Base-by-base conservation (phyloP, 2,888 invertebrate genomes). In the Nezara viridula region DNA sequence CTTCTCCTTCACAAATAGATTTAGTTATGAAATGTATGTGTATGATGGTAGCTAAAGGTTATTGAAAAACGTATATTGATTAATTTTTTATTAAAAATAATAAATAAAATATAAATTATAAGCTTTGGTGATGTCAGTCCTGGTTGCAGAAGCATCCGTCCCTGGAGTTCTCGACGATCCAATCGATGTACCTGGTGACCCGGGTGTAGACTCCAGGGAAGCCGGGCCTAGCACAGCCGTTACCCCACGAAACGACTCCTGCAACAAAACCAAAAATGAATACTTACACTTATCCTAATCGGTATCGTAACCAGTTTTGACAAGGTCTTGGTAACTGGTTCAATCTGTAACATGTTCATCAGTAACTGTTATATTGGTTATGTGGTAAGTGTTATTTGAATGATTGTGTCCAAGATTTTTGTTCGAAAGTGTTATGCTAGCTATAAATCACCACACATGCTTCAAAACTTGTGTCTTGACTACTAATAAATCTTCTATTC, bases 231-330 rank as follows among this genome's bases (percentile, higher is more conserved):
- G 97, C 97, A 92, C 97, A 98, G 40, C 97, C 97, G 92, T 97
- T 97, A 52, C 97, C 97, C 97, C 97, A 98, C 0, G 97, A 97
- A 0, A 97, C 97, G 32, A 98, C 95, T 24, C 96, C 96, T 96
- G 93, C 2, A 93, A 93, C 16, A 32, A 21, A 16, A 37, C 37
- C 16, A n/a, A 66, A 50, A 55, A 55, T 55, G n/a, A 10, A 44
- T 44, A 10, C 10, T 10, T 10, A 44, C 10, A 10, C 4, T 55
- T n/a, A n/a, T 55, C 24, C 9, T 55, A 7, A n/a, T n/a, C 55
- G 10, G n/a, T 2, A n/a, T 2, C 55, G 55, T 55, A 7, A 55
- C 24, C n/a, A 55, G n/a, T 55, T 3, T n/a, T 44, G 55, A 5
- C 10, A n/a, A 27, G 2, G 27, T 1, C 27, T 3, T 32, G 5